Percentiles rank a stretch among this genome's conserved stretches.
phyloP scores from a whole-genome alignment of 2,113 vertebrate genomes.

The Sapajus apella region DNA sequence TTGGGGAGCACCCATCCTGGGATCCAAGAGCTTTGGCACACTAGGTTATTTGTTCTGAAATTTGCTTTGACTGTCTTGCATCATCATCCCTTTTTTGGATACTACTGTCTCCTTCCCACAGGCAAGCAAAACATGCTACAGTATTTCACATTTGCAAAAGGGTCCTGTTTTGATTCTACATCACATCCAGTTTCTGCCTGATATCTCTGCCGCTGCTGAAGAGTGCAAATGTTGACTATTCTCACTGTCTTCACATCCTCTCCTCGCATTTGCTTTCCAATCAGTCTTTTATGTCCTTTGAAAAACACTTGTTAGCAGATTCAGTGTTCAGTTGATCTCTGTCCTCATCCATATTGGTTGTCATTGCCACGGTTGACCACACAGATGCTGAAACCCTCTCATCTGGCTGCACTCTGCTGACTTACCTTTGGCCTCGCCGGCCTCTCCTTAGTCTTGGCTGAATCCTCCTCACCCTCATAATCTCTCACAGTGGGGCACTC shows the following conservation, averaged over 20 bases:
- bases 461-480: neutral
- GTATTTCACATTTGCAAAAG: neutral
- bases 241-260: neutral
- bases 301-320: neutral
- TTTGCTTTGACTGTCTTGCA: neutral
- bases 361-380: rapidly evolving
- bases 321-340: rapidly evolving
- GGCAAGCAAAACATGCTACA: neutral
- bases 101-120: neutral
- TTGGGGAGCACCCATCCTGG: neutral
- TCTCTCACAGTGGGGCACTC: neutral
- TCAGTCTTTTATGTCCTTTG: neutral
- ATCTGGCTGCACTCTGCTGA: neutral
- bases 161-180: neutral
- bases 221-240: neutral
- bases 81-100: neutral
- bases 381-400: neutral
- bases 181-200: neutral
- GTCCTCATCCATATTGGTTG: neutral
- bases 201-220: neutral
- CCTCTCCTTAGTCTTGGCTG: neutral
- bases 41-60: neutral
- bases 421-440: neutral
- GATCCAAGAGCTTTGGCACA: neutral
- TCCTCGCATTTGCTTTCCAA: neutral